Conservation (phyloP, 2,797 vertebrate species). For the Pelobates cultripes region DNA sequence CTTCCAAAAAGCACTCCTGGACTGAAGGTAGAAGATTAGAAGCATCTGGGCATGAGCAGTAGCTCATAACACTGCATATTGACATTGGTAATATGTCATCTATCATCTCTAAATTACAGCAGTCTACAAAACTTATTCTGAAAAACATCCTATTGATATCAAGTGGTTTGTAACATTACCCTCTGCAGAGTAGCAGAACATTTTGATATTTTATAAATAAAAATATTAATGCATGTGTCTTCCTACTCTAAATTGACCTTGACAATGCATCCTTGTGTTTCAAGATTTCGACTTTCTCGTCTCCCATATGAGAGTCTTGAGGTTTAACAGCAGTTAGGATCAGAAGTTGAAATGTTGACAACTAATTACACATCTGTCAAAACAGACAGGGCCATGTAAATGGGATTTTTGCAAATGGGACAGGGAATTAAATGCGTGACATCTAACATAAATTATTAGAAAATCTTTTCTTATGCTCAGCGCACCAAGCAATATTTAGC, state of each 20-base stretch:
- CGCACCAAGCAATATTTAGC: not conserved
- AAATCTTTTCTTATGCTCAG: not conserved
- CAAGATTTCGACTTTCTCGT: not conserved
- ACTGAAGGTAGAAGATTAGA: no score
- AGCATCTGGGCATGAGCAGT: no score
- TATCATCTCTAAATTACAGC: no score
- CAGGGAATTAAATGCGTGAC: not conserved
- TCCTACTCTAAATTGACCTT: not conserved
- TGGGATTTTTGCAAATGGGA: not conserved
- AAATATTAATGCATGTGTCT: not conserved
- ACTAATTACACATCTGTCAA: slow-evolving; percentile 16
- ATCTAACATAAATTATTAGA: not conserved
- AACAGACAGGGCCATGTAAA: slow-evolving; percentile 3
- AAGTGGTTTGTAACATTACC: no score
- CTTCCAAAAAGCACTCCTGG: no score
- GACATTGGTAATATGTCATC: no score
- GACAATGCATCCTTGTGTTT: not conserved
- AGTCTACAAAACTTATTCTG: no score
- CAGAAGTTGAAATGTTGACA: slow-evolving; percentile 4
- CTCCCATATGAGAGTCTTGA: not conserved
- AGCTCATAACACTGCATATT: no score
- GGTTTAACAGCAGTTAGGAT: slow-evolving; percentile 1
- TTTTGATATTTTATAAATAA: no score
- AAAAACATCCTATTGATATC: no score
- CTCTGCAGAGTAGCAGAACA: no score